phyloP scores from a whole-genome alignment of 2,113 vertebrate genomes.

The Bungarus multicinctus region DNA sequence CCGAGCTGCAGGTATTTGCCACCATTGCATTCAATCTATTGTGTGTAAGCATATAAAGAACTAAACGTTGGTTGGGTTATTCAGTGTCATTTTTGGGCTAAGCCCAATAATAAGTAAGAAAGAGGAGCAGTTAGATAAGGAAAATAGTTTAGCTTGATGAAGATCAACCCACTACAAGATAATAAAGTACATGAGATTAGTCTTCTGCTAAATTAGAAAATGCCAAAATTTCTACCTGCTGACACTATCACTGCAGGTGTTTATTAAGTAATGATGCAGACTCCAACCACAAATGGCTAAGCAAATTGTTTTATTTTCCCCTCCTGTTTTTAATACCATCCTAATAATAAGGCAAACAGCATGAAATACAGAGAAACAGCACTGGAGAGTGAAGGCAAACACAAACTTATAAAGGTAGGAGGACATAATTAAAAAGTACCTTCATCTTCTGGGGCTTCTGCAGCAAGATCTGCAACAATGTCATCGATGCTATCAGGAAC shows the following conservation, averaged over 20 bases:
- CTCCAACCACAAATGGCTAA: slow-evolving; percentile 5
- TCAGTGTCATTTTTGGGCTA: not conserved
- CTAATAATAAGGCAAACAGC: slow-evolving; percentile 5
- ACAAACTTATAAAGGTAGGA: slow-evolving; percentile 23
- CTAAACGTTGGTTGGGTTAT: not conserved
- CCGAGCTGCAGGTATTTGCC: not conserved
- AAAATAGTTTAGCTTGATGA: slow-evolving; percentile 12
- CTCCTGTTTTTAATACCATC: slow-evolving; percentile 8
- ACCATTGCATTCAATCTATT: not conserved
- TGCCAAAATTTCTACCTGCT: slow-evolving; percentile 18
- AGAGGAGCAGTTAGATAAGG: slow-evolving; percentile 16
- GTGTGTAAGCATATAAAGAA: not conserved
- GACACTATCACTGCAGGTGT: slow-evolving; percentile 1
- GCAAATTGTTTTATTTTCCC: not conserved
- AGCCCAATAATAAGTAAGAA: slow-evolving; percentile 5
- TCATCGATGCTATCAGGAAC: slow-evolving; percentile 97
- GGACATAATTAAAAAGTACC: slow-evolving; percentile 69
- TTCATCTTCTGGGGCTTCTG: slow-evolving; percentile 94
- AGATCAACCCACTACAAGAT: slow-evolving; percentile 6
- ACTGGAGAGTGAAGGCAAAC: slow-evolving; percentile 34
- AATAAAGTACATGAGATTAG: slow-evolving; percentile 14
- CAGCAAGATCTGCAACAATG: slow-evolving; percentile 95
- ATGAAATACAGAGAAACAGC: slow-evolving; percentile 15
- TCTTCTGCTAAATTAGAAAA: slow-evolving; percentile 30
- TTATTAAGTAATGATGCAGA: slow-evolving; percentile 20